phyloP scores from a whole-genome alignment of 2,888 invertebrate genomes.

The Allophyes oxyacanthae region DNA sequence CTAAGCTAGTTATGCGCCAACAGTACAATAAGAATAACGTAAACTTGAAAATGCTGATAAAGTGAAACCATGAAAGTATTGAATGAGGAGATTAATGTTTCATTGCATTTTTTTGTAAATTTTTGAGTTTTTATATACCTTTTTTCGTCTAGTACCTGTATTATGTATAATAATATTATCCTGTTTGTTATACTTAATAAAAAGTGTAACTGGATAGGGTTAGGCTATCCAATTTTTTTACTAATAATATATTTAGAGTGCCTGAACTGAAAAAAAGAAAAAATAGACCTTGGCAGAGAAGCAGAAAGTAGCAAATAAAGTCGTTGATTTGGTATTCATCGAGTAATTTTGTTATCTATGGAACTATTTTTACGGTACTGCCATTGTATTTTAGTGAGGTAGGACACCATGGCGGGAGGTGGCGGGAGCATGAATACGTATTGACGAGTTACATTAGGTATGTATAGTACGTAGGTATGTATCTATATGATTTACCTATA shows the following conservation, averaged over 20 bases:
- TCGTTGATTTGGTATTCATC: slow-evolving; percentile 19
- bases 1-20: not conserved
- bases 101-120: no score
- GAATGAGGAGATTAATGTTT: no score
- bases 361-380: slow-evolving; percentile 15
- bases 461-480: not conserved
- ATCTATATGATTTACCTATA: slow-evolving; percentile 17
- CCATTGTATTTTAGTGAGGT: slow-evolving; percentile 23
- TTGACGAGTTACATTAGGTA: slow-evolving; percentile 18
- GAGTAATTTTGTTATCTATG: slow-evolving; percentile 18
- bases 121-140: no score
- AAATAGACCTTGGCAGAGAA: slow-evolving; percentile 1
- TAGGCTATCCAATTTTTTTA: no score
- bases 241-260: no score
- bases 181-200: no score
- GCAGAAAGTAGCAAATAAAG: slow-evolving; percentile 13
- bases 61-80: no score
- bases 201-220: no score
- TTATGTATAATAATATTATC: no score
- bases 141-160: no score
- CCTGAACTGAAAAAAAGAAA: not conserved
- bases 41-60: no score
- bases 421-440: slow-evolving; percentile 16
- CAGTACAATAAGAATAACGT: not conserved
- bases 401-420: slow-evolving; percentile 2